phyloP scores from a whole-genome alignment of 1,140 invertebrate species.

The Microplitis mediator region DNA sequence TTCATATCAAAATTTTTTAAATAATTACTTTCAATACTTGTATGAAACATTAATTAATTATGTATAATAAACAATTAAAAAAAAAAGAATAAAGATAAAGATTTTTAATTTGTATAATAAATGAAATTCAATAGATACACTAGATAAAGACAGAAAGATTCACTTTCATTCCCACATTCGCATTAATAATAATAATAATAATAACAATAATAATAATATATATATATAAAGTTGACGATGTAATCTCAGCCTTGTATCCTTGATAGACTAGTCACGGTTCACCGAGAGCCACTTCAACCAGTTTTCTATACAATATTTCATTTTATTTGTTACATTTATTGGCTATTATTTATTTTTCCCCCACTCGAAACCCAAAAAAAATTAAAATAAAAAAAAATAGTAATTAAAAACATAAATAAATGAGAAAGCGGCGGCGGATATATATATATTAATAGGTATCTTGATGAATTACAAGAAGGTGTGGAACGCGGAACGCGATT shows the following conservation, averaged over 20 bases:
- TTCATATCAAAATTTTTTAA: no score
- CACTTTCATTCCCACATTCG: conserved; percentile 50
- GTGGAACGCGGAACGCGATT: conserved; percentile 19
- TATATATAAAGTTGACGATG: conserved; percentile 32
- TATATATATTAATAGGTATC: not conserved
- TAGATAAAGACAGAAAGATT: conserved; percentile 35
- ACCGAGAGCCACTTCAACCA: conserved; percentile 33
- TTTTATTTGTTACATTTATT: not conserved
- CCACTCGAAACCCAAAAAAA: no score
- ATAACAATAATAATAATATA: not conserved
- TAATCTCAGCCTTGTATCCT: conserved; percentile 49
- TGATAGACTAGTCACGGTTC: conserved; percentile 49
- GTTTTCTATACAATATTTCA: conserved; percentile 2
- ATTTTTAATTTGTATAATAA: not conserved
- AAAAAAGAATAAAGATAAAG: not conserved
- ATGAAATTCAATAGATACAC: not conserved
- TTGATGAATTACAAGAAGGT: conserved; percentile 11
- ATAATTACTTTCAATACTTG: no score
- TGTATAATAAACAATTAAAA: not conserved
- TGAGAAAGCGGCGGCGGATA: no score
- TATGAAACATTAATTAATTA: conserved; percentile 35
- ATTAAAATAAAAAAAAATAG: no score
- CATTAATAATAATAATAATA: conserved; percentile 25
- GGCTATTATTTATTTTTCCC: not conserved
- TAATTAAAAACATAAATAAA: no score